Percentiles rank a stretch among this genome's conserved stretches.
Evolutionary conservation across 2,797 vertebrate genomes (phyloP).

Genomic region (Sebastes vulpes): DNA sequence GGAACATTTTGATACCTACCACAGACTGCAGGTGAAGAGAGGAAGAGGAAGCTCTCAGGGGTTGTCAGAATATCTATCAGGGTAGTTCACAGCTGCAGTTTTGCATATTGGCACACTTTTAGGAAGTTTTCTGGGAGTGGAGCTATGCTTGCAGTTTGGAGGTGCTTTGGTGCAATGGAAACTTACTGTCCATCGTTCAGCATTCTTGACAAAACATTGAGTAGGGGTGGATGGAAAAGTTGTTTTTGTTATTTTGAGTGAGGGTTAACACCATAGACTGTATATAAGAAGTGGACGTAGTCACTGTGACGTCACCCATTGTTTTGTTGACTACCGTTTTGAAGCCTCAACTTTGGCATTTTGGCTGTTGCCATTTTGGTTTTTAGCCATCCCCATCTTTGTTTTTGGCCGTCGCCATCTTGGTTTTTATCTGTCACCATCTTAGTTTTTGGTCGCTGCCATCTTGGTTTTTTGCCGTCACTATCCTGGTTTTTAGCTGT

Average conservation of each 20-base stretch:
- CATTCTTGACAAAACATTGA: neutral
- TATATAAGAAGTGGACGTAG: too few species aligned
- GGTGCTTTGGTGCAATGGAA: constrained; percentile 19
- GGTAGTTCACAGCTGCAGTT: constrained; percentile 51
- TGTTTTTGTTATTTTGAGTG: neutral
- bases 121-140: constrained; percentile 6
- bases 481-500: too few species aligned
- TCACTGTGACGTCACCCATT: too few species aligned
- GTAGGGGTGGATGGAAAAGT: too few species aligned
- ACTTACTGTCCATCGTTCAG: constrained; percentile 1
- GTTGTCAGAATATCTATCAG: constrained; percentile 32
- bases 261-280: neutral
- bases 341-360: too few species aligned
- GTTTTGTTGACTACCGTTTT: too few species aligned
- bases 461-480: too few species aligned
- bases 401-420: too few species aligned
- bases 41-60: constrained; percentile 40
- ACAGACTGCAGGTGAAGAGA: constrained; percentile 50
- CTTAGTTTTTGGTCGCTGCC: too few species aligned
- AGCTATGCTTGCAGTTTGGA: constrained; percentile 6
- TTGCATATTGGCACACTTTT: constrained; percentile 45
- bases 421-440: too few species aligned
- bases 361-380: too few species aligned
- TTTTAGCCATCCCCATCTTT: too few species aligned
- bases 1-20: constrained; percentile 42